phyloP scores from a whole-genome alignment of 2,888 invertebrate genomes.

The Melitaea athalia region DNA sequence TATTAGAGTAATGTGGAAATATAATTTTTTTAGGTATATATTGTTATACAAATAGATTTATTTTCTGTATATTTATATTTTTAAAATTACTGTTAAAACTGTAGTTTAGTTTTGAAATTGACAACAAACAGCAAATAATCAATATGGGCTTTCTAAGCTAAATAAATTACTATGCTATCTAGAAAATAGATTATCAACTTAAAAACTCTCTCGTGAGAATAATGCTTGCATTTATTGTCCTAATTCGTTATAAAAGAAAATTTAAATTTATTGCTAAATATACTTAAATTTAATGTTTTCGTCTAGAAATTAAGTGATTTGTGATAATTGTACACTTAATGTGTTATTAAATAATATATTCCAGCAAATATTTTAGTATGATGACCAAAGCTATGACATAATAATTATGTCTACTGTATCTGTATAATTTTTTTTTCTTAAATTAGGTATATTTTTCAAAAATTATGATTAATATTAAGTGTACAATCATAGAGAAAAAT shows the following conservation, averaged over 20 bases:
- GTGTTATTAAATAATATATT: background rate
- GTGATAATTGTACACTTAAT: background rate
- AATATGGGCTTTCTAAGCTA: background rate
- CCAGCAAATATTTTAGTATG: too few species aligned
- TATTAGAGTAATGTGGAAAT: too few species aligned
- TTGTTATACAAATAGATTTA: too few species aligned
- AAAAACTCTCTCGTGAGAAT: background rate
- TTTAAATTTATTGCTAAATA: background rate
- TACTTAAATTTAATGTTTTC: background rate
- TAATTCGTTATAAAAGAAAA: background rate
- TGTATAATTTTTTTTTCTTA: too few species aligned
- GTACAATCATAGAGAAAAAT: too few species aligned
- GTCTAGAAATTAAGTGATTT: conserved; percentile 1
- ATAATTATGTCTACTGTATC: too few species aligned
- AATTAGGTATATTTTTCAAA: too few species aligned
- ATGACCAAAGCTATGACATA: too few species aligned
- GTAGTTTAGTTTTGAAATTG: background rate
- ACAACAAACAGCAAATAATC: background rate
- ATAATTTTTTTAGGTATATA: background rate
- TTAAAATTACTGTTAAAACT: background rate
- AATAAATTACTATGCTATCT: background rate
- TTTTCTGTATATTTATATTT: too few species aligned
- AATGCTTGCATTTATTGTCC: background rate
- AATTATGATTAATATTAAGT: too few species aligned
- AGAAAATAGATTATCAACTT: background rate